Conservation (phyloP, 2,888 invertebrate species). For the Agrotis exclamationis region DNA sequence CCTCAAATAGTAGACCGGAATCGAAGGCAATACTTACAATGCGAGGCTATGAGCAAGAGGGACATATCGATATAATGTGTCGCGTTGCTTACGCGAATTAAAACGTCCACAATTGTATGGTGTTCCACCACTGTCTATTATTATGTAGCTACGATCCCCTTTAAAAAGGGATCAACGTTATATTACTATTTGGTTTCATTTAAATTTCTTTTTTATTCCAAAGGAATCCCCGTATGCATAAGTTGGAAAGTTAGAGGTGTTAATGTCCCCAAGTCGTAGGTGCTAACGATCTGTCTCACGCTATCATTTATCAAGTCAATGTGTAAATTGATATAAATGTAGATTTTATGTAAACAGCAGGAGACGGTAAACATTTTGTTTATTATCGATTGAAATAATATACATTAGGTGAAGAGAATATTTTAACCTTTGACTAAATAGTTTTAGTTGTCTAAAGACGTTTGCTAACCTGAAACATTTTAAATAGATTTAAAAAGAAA, state of each 20-base stretch:
- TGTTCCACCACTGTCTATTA: too few species aligned
- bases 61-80: too few species aligned
- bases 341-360: constrained; percentile 22
- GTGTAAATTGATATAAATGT: constrained; percentile 47
- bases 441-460: neutral
- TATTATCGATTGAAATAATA: constrained; percentile 20
- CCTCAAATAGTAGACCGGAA: too few species aligned
- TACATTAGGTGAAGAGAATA: neutral
- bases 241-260: constrained; percentile 9
- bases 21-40: too few species aligned
- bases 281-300: constrained; percentile 35
- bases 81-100: too few species aligned
- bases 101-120: too few species aligned
- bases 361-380: constrained; percentile 19
- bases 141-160: too few species aligned
- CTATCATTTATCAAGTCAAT: constrained; percentile 35
- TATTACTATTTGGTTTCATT: neutral
- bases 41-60: too few species aligned
- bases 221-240: neutral
- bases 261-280: constrained; percentile 17
- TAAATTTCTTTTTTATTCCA: too few species aligned
- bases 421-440: neutral
- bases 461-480: neutral
- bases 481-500: neutral
- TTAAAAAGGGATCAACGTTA: neutral